Conservation (phyloP, 2,888 invertebrate genomes). For the Auanema freiburgensis region DNA sequence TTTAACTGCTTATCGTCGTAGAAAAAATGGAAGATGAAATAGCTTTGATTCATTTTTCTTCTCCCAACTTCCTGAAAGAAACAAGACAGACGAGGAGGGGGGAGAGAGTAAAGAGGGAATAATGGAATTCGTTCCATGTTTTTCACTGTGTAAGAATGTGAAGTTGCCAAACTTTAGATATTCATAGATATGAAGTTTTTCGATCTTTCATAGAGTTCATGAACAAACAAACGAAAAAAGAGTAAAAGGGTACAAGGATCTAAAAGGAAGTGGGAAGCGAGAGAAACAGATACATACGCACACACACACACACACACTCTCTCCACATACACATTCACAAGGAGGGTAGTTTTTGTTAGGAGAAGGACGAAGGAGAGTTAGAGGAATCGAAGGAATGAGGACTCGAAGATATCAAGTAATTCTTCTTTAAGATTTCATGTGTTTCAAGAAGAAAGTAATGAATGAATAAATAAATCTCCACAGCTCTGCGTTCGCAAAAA, state of each 20-base stretch:
- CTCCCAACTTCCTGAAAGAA: neutral
- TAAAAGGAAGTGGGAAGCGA: neutral
- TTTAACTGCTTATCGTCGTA: no score
- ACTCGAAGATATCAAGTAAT: no score
- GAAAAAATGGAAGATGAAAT: no score
- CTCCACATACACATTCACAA: no score
- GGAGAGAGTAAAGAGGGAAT: neutral
- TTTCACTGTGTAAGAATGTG: constrained; percentile 1
- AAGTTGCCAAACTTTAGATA: neutral
- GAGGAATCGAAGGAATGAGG: neutral
- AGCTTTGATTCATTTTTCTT: neutral
- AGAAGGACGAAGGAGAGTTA: neutral
- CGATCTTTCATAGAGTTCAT: neutral
- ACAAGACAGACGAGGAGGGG: neutral
- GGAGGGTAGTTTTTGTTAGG: neutral
- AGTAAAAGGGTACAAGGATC: constrained; percentile 2
- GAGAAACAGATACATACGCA: neutral
- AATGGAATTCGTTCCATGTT: neutral
- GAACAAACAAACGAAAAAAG: constrained; percentile 3
- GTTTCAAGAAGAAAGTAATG: no score
- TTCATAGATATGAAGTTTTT: neutral
- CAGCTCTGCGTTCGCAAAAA: no score
- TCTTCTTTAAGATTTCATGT: no score
- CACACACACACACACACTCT: no score
- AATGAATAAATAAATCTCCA: no score